Base-by-base conservation (phyloP, 2,888 invertebrate genomes). In the Drosophila emarginata region DNA sequence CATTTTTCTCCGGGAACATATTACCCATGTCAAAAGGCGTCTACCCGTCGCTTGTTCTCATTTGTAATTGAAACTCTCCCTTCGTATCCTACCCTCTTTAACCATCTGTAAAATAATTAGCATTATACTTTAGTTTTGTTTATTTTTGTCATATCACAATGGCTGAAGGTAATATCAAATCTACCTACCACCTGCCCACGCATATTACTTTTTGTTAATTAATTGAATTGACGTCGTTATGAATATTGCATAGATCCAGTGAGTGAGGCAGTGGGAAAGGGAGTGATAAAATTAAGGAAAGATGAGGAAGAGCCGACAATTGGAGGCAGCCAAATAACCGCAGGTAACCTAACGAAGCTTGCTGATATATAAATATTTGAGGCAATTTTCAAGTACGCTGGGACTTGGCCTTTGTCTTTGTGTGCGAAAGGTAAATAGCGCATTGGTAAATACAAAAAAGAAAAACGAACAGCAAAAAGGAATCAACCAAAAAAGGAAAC, bases 361-460 rank as follows among this genome's bases (percentile, higher is more conserved):
- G 52, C 74, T 63, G 56, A 54, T 62, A 21, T 74, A 40, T 76
- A 84, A 88, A 88, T 87, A 88, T 88, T 88, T 87, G 89, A 87
- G 77, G 77, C 79, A 87, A 88, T 88, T 83, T 83, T 84, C 81
- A 83, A 88, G 78, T 84, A 74, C 87, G 76, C 71, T 63, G 52
- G 76, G 73, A 73, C 76, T 67, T 88, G 82, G 87, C 88, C 88
- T 87, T 87, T 88, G 82, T 83, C 88, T 88, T 83, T 88, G 72
- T 70, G 58, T 80, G 78, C 84, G 65, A 72, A 67, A 70, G 72
- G 87, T 80, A 82, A 82, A 82, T 88, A 87, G 84, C 87, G 72
- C 71, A 72, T 70, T 64, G 71, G 87, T 76, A 88, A 88, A 83
- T 81, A 32, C 32, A 7, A 7, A 32, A 83, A 69, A 63, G 72